A percentile compares a stretch with the other conserved stretches of the same genome.
Conservation (phyloP, 1,140 invertebrate genomes). For the Sycophaga agraensis region DNA sequence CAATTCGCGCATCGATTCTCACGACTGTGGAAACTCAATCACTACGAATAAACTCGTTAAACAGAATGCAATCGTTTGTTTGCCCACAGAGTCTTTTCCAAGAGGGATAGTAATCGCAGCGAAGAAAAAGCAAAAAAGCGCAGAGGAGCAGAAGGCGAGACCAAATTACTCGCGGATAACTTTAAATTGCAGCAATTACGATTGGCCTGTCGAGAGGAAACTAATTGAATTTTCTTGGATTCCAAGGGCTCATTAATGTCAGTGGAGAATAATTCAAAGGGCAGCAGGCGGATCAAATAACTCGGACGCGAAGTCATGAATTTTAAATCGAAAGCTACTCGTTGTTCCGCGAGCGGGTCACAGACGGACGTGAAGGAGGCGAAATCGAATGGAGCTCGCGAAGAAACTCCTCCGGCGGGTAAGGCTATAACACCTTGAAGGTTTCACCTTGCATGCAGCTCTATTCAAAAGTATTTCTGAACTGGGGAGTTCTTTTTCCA, state of each 20-base stretch:
- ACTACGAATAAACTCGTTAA: too few species aligned
- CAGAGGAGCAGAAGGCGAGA: neutral
- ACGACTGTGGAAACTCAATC: too few species aligned
- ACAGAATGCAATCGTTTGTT: too few species aligned
- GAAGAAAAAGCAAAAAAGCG: neutral
- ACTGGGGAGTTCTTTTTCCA: too few species aligned
- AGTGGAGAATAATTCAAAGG: slow-evolving; percentile 10
- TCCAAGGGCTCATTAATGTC: slow-evolving; percentile 6
- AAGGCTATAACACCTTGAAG: too few species aligned
- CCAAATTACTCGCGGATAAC: slow-evolving; percentile 10
- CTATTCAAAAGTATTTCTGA: too few species aligned
- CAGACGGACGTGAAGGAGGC: too few species aligned
- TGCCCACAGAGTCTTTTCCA: too few species aligned
- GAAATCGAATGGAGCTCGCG: neutral
- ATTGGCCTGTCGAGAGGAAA: neutral
- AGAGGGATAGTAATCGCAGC: neutral
- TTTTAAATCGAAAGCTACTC: slow-evolving; percentile 9
- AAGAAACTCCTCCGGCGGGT: too few species aligned
- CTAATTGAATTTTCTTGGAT: neutral
- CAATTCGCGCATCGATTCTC: too few species aligned
- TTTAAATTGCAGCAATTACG: slow-evolving; percentile 15
- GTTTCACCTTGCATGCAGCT: too few species aligned
- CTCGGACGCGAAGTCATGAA: neutral
- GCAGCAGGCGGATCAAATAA: neutral
- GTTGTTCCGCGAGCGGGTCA: neutral